Evolutionary conservation across 2,888 invertebrate species (phyloP).

Genomic region (Hirtodrosophila confusa): DNA sequence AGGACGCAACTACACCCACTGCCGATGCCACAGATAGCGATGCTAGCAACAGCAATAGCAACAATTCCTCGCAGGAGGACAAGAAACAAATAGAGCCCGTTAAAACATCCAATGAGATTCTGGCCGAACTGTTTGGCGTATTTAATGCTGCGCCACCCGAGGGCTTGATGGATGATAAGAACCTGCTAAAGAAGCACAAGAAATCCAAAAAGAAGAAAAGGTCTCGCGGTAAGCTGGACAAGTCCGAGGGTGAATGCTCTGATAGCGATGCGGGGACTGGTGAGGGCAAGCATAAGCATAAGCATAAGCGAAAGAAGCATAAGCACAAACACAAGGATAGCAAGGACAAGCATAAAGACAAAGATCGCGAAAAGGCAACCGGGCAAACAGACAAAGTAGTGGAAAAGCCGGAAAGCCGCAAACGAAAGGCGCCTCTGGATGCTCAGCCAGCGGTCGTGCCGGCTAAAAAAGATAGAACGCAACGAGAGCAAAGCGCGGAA

Average conservation of each 20-base stretch:
- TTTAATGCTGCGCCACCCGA: conserved; percentile 88
- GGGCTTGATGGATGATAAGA: conserved; percentile 85
- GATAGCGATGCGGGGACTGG: conserved; percentile 33
- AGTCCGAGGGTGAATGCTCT: conserved; percentile 66
- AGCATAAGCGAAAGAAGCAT: conserved; percentile 72
- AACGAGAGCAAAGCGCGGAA: conserved; percentile 7
- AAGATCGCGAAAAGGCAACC: conserved; percentile 58
- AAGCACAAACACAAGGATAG: conserved; percentile 66
- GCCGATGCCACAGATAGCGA: conserved; percentile 37
- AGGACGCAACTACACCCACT: conserved; percentile 27
- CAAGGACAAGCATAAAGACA: conserved; percentile 56
- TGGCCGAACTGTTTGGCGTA: conserved; percentile 91
- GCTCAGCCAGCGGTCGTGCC: conserved; percentile 4
- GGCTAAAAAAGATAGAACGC: conserved; percentile 19
- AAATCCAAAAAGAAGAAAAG: conserved; percentile 83
- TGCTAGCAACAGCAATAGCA: conserved; percentile 27
- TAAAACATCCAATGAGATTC: conserved; percentile 87
- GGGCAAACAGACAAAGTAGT: conserved; percentile 31
- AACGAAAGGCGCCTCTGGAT: conserved; percentile 17
- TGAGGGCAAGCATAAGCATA: conserved; percentile 72
- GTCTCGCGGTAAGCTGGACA: conserved; percentile 28
- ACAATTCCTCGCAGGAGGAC: conserved; percentile 60
- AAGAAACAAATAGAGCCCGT: conserved; percentile 82
- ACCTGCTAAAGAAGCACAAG: conserved; percentile 80
- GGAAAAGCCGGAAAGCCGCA: conserved; percentile 32